phyloP scores from a whole-genome alignment of 1,140 invertebrate genomes.

The Neelides sp. region DNA sequence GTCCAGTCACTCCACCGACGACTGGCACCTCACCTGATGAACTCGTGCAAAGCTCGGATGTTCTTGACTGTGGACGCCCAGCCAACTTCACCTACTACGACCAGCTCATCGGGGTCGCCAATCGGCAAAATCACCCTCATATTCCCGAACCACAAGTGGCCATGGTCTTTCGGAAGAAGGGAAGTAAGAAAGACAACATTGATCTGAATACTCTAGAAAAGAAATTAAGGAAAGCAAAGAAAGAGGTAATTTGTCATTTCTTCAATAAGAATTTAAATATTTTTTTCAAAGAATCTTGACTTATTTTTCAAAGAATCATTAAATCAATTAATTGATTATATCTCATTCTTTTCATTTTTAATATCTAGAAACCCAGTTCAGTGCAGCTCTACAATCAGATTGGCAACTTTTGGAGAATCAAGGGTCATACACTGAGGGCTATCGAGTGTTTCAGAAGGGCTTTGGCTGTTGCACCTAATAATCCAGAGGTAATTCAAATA shows the following conservation, averaged over 20 bases:
- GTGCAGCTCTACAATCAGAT: constrained; percentile 76
- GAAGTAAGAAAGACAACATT: constrained; percentile 50
- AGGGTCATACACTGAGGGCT: constrained; percentile 65
- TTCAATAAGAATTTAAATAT: neutral
- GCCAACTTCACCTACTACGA: constrained; percentile 77
- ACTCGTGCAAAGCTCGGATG: constrained; percentile 41
- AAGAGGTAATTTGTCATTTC: constrained; percentile 43
- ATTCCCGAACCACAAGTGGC: constrained; percentile 57
- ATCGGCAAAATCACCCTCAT: constrained; percentile 52
- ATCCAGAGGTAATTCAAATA: constrained; percentile 57
- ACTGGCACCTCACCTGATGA: constrained; percentile 2
- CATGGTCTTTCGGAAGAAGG: constrained; percentile 62
- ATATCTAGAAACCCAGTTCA: constrained; percentile 67
- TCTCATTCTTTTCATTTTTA: no score
- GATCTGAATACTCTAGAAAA: constrained; percentile 65
- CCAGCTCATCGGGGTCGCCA: constrained; percentile 65
- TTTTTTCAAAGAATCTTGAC: neutral
- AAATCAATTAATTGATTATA: no score
- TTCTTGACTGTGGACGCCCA: constrained; percentile 56
- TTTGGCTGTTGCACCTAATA: constrained; percentile 67
- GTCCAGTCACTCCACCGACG: constrained; percentile 11
- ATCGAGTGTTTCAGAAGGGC: constrained; percentile 78
- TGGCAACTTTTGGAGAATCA: constrained; percentile 66
- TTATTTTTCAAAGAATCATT: neutral
- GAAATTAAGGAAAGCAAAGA: constrained; percentile 63